Base-by-base conservation (phyloP, 2,797 vertebrate genomes). In the Dryobates pubescens region DNA sequence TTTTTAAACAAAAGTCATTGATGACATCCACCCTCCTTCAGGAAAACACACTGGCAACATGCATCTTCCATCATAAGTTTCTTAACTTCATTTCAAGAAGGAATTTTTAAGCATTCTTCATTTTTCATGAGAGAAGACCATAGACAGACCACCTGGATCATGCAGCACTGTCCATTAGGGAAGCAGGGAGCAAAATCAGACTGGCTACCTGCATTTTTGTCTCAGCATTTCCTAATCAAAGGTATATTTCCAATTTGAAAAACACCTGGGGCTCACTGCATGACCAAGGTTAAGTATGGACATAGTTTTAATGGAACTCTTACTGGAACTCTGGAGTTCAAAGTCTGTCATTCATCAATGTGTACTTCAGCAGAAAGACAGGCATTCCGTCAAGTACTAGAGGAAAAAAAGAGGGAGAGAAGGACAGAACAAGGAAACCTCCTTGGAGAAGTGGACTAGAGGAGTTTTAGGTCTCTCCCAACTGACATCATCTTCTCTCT, bases 31-130 rank as follows among this genome's bases (percentile, higher is more conserved):
- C 19, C 36, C 41, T 75, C 15, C 32, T 54, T 51, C 47, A 75
- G 70, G 36, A 75, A 24, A 70, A 51, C 20, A 30, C 18, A 10
- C 27, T 5, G 5, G 10, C 16, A 49, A 73, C 13, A 26, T 3
- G 47, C 0, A 0, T 20, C 27, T 65, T 76, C 69, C 47, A 30
- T 51, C 45, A 24, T 3, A 24, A 0, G 1, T 34, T 53, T 47
- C 74, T 59, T 43, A 34, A 36, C 27, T 38, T 79, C 49, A 24
- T 51, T 51, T 51, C 24, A 51, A 51, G 49, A 51, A 51, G 23
- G 13, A 13, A 24, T 23, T 51, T 51, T 51, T 13, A 51, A 24
- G 49, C 49, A 51, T 23, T 49, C 20, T 49, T 49, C 10, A 49
- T 49, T 24, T 51, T 51, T 51, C 49, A 51, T 24, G 12, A 51